These are phyloP conservation scores for Apodemus sylvaticus DNA, from an alignment of 2,113 vertebrate genomes.

Conservation along the genomic window DNA sequence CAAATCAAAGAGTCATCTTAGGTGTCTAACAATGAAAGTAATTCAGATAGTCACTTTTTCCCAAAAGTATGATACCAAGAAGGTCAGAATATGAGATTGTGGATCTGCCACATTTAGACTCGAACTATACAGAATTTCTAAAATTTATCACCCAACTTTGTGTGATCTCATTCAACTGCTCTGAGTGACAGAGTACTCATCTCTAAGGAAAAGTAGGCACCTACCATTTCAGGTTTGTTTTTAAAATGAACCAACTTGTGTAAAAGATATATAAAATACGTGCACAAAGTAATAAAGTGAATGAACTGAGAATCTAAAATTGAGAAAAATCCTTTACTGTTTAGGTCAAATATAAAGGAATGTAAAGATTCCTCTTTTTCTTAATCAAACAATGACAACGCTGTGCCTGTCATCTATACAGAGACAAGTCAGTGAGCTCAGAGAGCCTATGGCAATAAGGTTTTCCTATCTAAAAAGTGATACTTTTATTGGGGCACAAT, in stretches of 20 bases:
- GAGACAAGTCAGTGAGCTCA: neutral
- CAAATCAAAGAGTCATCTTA: neutral
- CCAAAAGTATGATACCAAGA: neutral
- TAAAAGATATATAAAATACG: neutral
- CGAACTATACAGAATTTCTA: neutral
- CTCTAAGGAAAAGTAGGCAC: neutral
- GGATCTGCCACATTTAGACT: neutral
- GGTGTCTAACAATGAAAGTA: neutral
- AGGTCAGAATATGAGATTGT: neutral
- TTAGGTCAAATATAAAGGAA: neutral
- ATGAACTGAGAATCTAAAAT: neutral
- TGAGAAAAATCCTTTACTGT: neutral
- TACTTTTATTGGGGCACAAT: neutral
- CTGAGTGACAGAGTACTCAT: neutral
- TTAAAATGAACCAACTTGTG: neutral
- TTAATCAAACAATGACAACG: neutral
- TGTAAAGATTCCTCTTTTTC: neutral
- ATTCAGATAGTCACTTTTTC: neutral
- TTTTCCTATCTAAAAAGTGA: rapidly evolving
- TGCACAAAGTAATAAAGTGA: neutral
- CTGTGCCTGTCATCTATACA: neutral
- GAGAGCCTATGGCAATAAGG: rapidly evolving
- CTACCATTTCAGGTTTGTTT: neutral
- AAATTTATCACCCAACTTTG: rapidly evolving
- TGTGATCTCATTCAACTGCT: neutral